Conservation (phyloP, 2,113 vertebrate species). For the Macquaria ambigua region DNA sequence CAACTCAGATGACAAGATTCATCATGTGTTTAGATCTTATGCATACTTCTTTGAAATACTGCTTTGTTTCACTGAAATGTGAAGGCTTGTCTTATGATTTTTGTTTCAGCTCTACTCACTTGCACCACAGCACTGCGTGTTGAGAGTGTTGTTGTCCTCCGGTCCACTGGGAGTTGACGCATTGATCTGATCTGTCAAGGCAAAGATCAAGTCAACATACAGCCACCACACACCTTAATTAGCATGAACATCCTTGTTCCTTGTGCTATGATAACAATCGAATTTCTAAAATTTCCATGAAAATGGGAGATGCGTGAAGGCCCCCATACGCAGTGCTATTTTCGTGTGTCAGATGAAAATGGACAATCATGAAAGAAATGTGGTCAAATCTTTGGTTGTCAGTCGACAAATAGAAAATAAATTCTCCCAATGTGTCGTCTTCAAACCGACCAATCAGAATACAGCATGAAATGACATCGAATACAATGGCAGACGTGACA, state of each 20-base stretch:
- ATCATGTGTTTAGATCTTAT: background rate
- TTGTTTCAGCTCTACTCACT: constrained; percentile 6
- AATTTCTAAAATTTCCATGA: background rate
- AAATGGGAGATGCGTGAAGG: background rate
- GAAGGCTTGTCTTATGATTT: background rate
- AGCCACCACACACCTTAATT: background rate
- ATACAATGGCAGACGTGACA: background rate
- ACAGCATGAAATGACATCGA: background rate
- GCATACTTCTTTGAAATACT: background rate
- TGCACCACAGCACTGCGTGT: background rate
- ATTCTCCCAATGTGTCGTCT: background rate
- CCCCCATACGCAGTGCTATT: too few relatives aligned
- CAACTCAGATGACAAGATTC: background rate
- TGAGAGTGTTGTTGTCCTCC: background rate
- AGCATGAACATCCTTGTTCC: background rate
- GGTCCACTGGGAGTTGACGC: background rate
- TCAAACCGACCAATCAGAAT: background rate
- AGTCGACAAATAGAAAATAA: background rate
- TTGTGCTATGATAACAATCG: background rate
- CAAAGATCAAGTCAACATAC: background rate
- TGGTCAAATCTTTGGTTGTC: background rate
- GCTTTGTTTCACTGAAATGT: too few relatives aligned
- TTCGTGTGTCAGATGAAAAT: background rate
- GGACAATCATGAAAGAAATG: background rate
- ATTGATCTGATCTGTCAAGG: background rate